Evolutionary conservation across 2,113 vertebrate species (phyloP).

Genomic region (Agelaius phoeniceus): DNA sequence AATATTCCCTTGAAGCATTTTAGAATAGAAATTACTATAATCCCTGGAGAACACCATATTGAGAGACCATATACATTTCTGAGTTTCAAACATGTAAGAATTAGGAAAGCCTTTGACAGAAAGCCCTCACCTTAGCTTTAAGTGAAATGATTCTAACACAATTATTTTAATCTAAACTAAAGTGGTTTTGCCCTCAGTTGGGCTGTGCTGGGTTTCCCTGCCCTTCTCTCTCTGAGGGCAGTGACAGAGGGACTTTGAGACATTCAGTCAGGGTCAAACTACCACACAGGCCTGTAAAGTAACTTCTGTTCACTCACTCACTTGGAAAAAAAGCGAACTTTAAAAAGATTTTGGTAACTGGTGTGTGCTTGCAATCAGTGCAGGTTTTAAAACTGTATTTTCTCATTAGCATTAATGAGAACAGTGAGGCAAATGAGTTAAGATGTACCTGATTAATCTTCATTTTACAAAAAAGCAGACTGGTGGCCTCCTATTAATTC

Average conservation of each 20-base stretch:
- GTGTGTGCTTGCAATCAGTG: not conserved
- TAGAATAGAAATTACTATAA: not conserved
- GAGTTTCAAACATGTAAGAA: not conserved
- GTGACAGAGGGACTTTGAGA: not conserved
- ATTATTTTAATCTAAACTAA: not conserved
- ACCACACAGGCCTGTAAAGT: not conserved
- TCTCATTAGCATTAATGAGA: slow-evolving; percentile 15
- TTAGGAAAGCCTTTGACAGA: not conserved
- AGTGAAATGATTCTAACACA: not conserved
- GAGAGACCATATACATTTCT: not conserved
- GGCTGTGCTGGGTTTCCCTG: not conserved
- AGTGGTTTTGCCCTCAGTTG: not conserved
- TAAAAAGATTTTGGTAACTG: not conserved
- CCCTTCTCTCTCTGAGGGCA: not conserved
- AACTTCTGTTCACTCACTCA: not conserved
- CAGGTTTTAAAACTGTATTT: not conserved
- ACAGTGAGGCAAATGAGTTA: not conserved
- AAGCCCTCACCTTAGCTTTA: not conserved
- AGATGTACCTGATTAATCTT: slow-evolving; percentile 6
- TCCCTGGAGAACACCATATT: not conserved
- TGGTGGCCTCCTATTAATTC: not conserved
- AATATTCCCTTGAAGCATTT: slow-evolving; percentile 29
- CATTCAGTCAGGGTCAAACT: not conserved
- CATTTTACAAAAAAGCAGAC: not conserved
- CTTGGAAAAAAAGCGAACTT: not conserved